Evolutionary conservation across 1,140 invertebrate species (phyloP).

Genomic region (Trichonephila clavata): DNA sequence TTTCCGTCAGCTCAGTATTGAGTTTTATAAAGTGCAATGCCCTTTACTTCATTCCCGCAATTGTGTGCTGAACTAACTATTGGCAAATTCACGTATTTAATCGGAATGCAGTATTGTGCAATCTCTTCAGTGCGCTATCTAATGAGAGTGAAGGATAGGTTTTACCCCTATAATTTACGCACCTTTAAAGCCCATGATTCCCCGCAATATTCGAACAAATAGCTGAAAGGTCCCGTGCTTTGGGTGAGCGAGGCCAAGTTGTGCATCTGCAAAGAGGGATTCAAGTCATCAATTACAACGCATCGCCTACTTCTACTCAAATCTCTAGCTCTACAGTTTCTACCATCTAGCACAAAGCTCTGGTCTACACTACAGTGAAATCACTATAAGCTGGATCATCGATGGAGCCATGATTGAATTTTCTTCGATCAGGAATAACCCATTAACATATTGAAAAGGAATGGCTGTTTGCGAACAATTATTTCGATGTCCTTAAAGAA

Average conservation of each 20-base stretch:
- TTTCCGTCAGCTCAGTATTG: no score
- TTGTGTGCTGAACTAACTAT: neutral
- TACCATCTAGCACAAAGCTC: conserved; percentile 15
- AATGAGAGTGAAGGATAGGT: neutral
- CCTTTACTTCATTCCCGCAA: neutral
- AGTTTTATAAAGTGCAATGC: neutral
- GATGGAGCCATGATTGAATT: no score
- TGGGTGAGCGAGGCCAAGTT: conserved; percentile 76
- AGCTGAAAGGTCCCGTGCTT: conserved; percentile 75
- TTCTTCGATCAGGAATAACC: no score
- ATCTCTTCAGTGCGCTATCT: conserved; percentile 4
- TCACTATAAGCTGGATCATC: neutral
- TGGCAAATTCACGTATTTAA: neutral
- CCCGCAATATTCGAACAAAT: conserved; percentile 76
- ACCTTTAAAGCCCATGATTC: conserved; percentile 76
- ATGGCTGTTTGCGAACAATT: no score
- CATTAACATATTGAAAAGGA: no score
- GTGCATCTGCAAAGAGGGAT: conserved; percentile 76
- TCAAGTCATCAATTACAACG: conserved; percentile 37
- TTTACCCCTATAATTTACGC: conserved; percentile 45
- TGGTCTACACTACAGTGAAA: neutral
- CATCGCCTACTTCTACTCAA: conserved; percentile 26
- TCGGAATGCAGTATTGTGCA: neutral
- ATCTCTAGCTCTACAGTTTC: conserved; percentile 24
- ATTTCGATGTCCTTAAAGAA: no score